phyloP scores from a whole-genome alignment of 2,797 vertebrate species.

The Knipowitschia caucasica region DNA sequence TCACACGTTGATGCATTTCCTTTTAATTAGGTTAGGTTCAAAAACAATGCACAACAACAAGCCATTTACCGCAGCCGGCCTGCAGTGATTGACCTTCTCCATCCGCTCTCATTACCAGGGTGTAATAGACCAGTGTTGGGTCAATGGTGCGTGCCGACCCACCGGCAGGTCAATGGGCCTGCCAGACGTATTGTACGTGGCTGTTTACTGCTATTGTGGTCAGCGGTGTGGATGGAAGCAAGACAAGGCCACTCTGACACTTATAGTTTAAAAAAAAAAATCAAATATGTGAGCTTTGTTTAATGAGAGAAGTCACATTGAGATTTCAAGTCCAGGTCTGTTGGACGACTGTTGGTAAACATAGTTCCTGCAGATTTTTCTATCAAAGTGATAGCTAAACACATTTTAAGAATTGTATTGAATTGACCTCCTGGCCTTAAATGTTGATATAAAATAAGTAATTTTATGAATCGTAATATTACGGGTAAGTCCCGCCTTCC shows the following conservation, averaged over 20 bases:
- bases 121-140: conserved; percentile 10
- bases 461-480: too few species aligned
- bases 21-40: neutral
- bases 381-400: too few species aligned
- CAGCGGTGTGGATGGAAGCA: neutral
- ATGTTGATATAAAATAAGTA: too few species aligned
- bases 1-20: neutral
- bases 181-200: neutral
- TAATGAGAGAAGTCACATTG: too few species aligned
- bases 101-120: conserved; percentile 4
- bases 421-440: too few species aligned
- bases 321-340: too few species aligned
- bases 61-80: neutral
- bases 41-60: neutral
- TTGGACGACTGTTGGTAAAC: too few species aligned
- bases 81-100: conserved; percentile 1
- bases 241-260: neutral
- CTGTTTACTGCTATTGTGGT: neutral
- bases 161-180: conserved; percentile 1
- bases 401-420: too few species aligned
- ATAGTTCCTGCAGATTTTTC: too few species aligned
- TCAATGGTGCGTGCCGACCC: neutral
- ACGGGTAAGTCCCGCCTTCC: too few species aligned
- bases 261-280: too few species aligned
- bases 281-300: too few species aligned